Conservation (phyloP, 1,140 invertebrate species). For the Chrysomallon squamiferum region DNA sequence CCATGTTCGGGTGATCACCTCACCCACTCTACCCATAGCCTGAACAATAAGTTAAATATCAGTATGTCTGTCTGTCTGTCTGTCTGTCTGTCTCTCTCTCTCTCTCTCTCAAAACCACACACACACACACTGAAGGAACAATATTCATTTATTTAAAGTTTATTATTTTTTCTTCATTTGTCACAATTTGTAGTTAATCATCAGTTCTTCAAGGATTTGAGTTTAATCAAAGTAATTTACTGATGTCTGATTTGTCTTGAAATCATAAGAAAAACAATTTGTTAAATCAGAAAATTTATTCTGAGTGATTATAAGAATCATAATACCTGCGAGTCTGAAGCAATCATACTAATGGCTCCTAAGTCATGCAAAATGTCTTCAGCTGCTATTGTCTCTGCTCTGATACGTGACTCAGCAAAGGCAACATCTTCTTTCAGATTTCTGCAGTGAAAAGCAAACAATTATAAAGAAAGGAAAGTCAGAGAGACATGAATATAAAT, state of each 20-base stretch:
- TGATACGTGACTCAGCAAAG: conserved; percentile 61
- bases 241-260: too few species aligned
- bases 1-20: conserved; percentile 60
- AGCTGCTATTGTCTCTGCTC: conserved; percentile 62
- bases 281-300: too few species aligned
- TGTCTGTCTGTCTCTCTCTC: background rate
- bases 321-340: conserved; percentile 62
- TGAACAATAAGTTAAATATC: conserved; percentile 13
- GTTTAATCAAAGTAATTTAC: too few species aligned
- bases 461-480: background rate
- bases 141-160: too few species aligned
- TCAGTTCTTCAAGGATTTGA: too few species aligned
- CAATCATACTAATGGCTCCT: conserved; percentile 62
- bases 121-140: too few species aligned
- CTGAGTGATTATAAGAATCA: too few species aligned
- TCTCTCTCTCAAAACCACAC: background rate
- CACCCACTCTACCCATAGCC: conserved; percentile 61
- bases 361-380: conserved; percentile 64
- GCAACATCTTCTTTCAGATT: conserved; percentile 61
- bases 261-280: too few species aligned
- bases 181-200: too few species aligned
- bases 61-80: background rate
- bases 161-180: too few species aligned
- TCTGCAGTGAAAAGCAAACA: conserved; percentile 25
- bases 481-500: background rate